Conservation (phyloP, 2,888 invertebrate species). For the Gortyna flavago region DNA sequence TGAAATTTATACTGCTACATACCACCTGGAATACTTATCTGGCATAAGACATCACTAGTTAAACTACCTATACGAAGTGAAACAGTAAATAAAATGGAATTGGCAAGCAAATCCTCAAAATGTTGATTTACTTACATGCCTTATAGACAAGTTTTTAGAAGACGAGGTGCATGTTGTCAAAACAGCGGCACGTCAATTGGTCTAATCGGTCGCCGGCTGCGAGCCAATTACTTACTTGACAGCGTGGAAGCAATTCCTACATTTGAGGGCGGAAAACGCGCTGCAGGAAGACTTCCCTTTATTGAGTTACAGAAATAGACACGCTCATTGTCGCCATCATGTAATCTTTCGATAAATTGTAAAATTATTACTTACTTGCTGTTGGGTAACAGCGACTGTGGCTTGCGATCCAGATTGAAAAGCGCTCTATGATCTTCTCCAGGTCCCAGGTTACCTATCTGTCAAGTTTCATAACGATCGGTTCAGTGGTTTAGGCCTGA, state of each 20-base stretch:
- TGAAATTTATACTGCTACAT: constrained; percentile 10
- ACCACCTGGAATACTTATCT: neutral
- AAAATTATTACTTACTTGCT: neutral
- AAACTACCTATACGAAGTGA: neutral
- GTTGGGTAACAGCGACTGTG: neutral
- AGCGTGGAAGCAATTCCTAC: constrained; percentile 89
- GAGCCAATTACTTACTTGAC: constrained; percentile 89
- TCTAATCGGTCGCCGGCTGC: constrained; percentile 88
- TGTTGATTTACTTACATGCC: constrained; percentile 5
- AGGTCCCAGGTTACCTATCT: neutral
- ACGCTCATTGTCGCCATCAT: constrained; percentile 73
- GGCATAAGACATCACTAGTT: constrained; percentile 6
- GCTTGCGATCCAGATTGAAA: neutral
- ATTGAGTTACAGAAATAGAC: constrained; percentile 84
- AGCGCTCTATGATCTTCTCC: neutral
- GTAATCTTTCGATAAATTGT: constrained; percentile 44
- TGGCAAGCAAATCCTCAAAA: neutral
- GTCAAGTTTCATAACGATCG: neutral
- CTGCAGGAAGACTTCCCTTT: constrained; percentile 89
- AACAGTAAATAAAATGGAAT: constrained; percentile 9
- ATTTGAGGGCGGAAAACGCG: constrained; percentile 88
- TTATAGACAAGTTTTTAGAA: constrained; percentile 56
- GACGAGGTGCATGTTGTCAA: constrained; percentile 84
- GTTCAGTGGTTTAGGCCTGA: neutral
- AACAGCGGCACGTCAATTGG: constrained; percentile 89